Evolutionary conservation across 2,888 invertebrate species (phyloP).

Genomic region (Polyploca ridens): DNA sequence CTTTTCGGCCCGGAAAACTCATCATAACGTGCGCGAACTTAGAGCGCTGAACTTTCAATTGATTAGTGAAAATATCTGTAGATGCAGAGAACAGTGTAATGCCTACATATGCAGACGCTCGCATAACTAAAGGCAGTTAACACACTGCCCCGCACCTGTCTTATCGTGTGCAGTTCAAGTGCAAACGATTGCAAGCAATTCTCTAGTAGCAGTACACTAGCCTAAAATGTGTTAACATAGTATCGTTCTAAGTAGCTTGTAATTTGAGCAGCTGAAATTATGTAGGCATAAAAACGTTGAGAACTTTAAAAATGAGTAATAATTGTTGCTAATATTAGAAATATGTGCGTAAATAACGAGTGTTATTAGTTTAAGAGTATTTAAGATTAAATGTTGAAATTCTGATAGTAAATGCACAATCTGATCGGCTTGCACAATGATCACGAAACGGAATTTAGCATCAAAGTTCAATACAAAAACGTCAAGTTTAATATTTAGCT

Average conservation of each 20-base stretch:
- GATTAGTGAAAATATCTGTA: too few species aligned
- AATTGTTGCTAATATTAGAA: not conserved
- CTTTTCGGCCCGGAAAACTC: too few species aligned
- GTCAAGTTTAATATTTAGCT: not conserved
- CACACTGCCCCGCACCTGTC: too few species aligned
- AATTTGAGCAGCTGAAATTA: not conserved
- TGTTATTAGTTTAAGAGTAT: not conserved
- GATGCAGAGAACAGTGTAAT: too few species aligned
- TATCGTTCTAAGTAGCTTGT: not conserved
- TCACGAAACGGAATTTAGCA: not conserved
- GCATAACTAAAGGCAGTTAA: too few species aligned
- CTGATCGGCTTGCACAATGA: not conserved
- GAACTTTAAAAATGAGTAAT: not conserved
- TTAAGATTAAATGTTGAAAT: not conserved
- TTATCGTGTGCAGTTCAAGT: too few species aligned
- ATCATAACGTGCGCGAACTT: too few species aligned
- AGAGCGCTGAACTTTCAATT: too few species aligned
- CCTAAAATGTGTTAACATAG: not conserved
- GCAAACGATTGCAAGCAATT: too few species aligned
- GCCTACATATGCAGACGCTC: too few species aligned
- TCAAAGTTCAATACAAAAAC: too few species aligned
- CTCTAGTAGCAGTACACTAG: too few species aligned
- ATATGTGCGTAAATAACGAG: not conserved
- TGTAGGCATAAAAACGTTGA: not conserved
- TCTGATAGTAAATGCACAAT: not conserved